Conservation (phyloP, 2,113 vertebrate genomes). For the Aythya baeri region DNA sequence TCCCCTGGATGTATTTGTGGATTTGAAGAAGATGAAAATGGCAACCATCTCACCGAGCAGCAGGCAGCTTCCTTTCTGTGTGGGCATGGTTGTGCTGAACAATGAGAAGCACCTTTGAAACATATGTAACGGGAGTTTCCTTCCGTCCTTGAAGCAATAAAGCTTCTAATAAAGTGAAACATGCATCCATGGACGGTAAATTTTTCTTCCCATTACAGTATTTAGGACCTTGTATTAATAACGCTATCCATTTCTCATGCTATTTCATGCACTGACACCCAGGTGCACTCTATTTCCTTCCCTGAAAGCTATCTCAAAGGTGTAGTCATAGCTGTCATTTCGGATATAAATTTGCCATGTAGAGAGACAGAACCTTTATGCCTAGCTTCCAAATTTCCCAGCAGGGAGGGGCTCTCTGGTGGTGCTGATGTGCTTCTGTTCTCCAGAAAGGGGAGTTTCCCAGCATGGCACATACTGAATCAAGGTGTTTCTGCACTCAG, state of each 20-base stretch:
- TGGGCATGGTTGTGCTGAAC: not conserved
- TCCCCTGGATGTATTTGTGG: not conserved
- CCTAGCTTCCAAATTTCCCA: conserved; percentile 30
- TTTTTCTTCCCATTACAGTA: conserved; percentile 55
- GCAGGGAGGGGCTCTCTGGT: conserved; percentile 19
- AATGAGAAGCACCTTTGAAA: conserved; percentile 11
- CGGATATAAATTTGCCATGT: conserved; percentile 30
- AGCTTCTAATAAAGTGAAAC: conserved; percentile 35
- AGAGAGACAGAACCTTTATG: not conserved
- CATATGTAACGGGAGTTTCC: not conserved
- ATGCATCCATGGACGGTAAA: not conserved
- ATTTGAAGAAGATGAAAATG: not conserved
- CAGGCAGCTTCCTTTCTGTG: not conserved
- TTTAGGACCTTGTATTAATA: conserved; percentile 58
- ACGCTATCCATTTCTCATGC: conserved; percentile 7
- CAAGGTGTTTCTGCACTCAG: not conserved
- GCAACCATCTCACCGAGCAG: not conserved
- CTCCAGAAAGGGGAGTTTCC: not conserved
- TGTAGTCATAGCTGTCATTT: conserved; percentile 58
- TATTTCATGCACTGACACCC: conserved; percentile 52
- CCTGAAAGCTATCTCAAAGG: conserved; percentile 55
- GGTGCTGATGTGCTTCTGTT: not conserved
- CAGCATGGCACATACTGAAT: not conserved
- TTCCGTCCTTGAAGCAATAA: conserved; percentile 19
- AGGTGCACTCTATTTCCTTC: conserved; percentile 60